A percentile compares a stretch with the other conserved stretches of the same genome.
Evolutionary conservation across 2,797 vertebrate species (phyloP).

Genomic region (Jordanella pulchra): DNA sequence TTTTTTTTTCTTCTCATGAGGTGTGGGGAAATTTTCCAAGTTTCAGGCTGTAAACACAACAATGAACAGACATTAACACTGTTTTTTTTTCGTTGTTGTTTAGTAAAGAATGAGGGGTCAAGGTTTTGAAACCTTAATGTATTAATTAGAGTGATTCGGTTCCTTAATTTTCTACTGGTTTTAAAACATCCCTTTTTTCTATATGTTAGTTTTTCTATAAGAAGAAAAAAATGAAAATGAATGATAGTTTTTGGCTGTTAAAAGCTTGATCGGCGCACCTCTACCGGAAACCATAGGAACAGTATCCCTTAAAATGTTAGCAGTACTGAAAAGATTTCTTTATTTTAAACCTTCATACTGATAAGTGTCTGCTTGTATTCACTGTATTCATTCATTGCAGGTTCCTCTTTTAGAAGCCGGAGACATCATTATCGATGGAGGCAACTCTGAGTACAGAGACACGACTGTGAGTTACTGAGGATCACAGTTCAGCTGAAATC

Average conservation of each 20-base stretch:
- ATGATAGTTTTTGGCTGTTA: neutral
- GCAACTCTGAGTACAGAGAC: slow-evolving; percentile 96
- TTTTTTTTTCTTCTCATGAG: neutral
- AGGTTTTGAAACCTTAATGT: neutral
- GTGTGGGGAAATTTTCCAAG: neutral
- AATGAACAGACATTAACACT: neutral
- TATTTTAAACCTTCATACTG: neutral
- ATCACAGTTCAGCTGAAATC: neutral
- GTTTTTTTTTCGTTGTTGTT: too few relatives aligned
- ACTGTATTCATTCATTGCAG: slow-evolving; percentile 63
- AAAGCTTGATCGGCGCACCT: neutral
- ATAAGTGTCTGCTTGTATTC: neutral
- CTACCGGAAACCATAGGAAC: neutral
- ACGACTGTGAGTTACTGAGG: slow-evolving; percentile 83
- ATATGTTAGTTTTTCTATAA: neutral
- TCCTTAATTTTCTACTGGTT: neutral
- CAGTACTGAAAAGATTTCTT: neutral
- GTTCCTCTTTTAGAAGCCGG: slow-evolving; percentile 88
- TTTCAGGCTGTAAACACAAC: neutral
- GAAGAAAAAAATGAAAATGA: too few relatives aligned
- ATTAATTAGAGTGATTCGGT: neutral
- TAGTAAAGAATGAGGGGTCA: neutral
- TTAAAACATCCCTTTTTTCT: neutral
- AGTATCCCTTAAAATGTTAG: neutral
- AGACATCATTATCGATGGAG: slow-evolving; percentile 96